Conservation (phyloP, 2,113 vertebrate species). For the Macheiramphus alcinus region DNA sequence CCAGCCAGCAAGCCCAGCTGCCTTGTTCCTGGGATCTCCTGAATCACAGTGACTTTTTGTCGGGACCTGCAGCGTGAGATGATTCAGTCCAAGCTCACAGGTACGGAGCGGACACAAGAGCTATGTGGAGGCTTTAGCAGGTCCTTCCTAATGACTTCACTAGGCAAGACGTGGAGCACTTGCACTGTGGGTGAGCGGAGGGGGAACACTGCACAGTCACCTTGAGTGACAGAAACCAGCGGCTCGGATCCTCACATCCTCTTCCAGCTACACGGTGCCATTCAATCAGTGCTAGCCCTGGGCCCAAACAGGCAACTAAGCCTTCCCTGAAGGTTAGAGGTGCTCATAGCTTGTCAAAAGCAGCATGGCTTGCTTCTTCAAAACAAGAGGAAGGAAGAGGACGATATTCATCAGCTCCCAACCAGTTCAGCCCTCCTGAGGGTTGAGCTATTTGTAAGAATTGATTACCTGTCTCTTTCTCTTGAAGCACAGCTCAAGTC, state of each 20-base stretch:
- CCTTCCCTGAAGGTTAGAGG: neutral
- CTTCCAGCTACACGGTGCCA: neutral
- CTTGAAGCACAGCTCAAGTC: neutral
- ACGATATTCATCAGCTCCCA: neutral
- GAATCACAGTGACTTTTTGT: neutral
- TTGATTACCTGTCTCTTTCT: neutral
- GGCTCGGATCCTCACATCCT: neutral
- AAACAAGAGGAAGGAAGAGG: neutral
- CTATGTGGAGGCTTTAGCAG: neutral
- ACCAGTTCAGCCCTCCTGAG: neutral
- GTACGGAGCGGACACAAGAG: accelerated
- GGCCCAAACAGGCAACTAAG: neutral
- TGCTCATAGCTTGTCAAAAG: neutral
- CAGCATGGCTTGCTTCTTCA: neutral
- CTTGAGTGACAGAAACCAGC: neutral
- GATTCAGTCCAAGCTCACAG: neutral
- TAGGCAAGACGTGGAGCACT: neutral
- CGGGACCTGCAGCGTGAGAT: neutral
- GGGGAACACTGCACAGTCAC: neutral
- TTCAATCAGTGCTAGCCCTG: neutral
- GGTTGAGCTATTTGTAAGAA: neutral
- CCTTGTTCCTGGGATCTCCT: neutral
- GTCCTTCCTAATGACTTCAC: neutral
- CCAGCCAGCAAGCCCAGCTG: neutral
- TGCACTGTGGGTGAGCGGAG: neutral